A percentile compares a stretch with the other conserved stretches of the same genome.
Conservation (phyloP, 2,113 vertebrate genomes). For the Archocentrus centrarchus region DNA sequence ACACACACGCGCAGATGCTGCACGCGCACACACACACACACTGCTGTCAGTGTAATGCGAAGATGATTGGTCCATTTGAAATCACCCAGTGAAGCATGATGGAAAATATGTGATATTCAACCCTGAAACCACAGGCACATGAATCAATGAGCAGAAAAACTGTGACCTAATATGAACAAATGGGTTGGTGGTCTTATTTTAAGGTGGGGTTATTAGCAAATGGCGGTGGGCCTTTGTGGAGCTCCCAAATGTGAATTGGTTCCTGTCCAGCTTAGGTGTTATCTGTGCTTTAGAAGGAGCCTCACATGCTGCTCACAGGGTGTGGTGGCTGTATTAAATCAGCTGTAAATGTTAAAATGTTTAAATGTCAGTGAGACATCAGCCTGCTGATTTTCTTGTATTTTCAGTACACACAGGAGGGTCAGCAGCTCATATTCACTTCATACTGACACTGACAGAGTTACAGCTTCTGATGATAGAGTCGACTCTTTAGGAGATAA, state of each 20-base stretch:
- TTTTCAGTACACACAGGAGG: neutral
- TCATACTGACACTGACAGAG: neutral
- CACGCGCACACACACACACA: neutral
- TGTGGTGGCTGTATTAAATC: neutral
- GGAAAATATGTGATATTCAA: neutral
- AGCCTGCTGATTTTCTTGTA: neutral
- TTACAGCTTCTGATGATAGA: neutral
- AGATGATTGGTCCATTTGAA: conserved; percentile 7
- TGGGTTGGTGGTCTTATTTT: neutral
- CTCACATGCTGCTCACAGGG: neutral
- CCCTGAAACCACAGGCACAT: neutral
- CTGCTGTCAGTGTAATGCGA: conserved; percentile 9
- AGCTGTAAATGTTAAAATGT: neutral
- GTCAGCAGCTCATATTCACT: neutral
- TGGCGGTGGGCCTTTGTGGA: neutral
- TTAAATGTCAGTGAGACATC: neutral
- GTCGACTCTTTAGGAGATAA: neutral
- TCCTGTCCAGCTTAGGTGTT: neutral
- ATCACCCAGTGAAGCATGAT: neutral
- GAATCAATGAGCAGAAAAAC: neutral
- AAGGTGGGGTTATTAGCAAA: neutral
- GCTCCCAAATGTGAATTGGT: neutral
- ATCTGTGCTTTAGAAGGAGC: neutral
- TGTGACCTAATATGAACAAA: neutral
- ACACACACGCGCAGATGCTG: no score